Evolutionary conservation across 53 echinoderm and acorn worm genomes (phyloP), one percentile per base, ranked within the genome.

Genomic region (Patiria pectinifera): DNA sequence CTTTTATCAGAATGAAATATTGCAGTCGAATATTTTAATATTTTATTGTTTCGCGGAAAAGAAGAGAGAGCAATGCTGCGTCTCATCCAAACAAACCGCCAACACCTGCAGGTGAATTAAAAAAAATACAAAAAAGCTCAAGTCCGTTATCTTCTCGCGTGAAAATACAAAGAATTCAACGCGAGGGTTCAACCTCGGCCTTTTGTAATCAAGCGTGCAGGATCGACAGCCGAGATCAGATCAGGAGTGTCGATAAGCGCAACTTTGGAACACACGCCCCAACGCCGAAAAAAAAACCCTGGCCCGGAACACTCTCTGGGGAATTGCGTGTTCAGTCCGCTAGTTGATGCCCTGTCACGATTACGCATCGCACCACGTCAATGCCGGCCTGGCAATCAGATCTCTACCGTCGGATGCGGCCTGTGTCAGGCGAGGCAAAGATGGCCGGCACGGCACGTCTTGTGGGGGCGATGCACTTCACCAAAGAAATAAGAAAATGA

Each of bases 261-360:
- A 82, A 59, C n/a, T 82, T 53, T 59, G 58, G 82, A 53, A n/a
- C 82, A n/a, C 58, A 82, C 82, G 58, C 59, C 82, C 82, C 21
- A 59, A 21, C 23, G 58, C 26, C 82, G 53, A 53, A 53, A 53
- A 53, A 53, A 59, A 15, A 53, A 11, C 74, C 59, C 70, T 15
- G 15, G 47, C 19, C 66, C 14, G 71, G 85, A 70, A 85, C 19
- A 9, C 60, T 5, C 44, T 26, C 18, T 4, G 46, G 86, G 21
- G 44, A 18, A 71, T 76, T 26, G 61, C 87, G 78, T 63, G 62
- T 15, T 87, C 76, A 53, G 25, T 58, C 44, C 19, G 78, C 62
- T 77, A 78, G 72, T 75, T 59, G 87, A 87, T 87, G 87, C 87
- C 61, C 59, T 25, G 78, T 35, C 87, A 87, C 87, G 87, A 87